Percentiles rank a stretch among this genome's conserved stretches.
These are phyloP conservation scores for Hylaeus volcanicus DNA, from an alignment of 1,140 invertebrate species.

Conservation along the genomic window DNA sequence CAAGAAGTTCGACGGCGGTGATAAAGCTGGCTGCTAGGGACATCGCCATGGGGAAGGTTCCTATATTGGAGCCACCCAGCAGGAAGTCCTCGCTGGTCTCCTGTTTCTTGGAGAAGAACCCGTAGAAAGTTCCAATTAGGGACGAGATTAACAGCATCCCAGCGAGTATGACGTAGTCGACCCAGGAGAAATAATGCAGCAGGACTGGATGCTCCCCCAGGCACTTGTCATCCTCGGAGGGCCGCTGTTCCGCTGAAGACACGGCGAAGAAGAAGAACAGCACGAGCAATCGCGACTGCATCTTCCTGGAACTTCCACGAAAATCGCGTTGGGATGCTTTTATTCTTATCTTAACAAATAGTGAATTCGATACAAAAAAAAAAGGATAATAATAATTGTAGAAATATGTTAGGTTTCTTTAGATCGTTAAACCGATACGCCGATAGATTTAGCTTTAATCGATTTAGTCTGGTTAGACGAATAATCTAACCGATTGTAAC, in stretches of 20 bases:
- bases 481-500: not conserved
- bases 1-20: slow-evolving; percentile 87
- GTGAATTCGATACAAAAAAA: too few relatives aligned
- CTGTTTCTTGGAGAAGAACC: slow-evolving; percentile 87
- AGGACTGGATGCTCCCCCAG: slow-evolving; percentile 61
- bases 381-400: too few relatives aligned
- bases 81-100: slow-evolving; percentile 89
- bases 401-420: too few relatives aligned
- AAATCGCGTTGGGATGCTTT: not conserved
- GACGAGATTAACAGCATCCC: slow-evolving; percentile 87
- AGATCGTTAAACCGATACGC: too few relatives aligned
- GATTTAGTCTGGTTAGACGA: not conserved
- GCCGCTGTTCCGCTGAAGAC: slow-evolving; percentile 74
- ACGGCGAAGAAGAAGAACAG: slow-evolving; percentile 71
- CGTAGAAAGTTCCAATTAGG: slow-evolving; percentile 91
- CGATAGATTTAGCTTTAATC: not conserved
- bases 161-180: slow-evolving; percentile 87
- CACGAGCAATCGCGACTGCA: slow-evolving; percentile 70
- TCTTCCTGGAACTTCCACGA: slow-evolving; percentile 53
- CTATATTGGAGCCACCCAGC: slow-evolving; percentile 87
- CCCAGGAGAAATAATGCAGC: slow-evolving; percentile 82
- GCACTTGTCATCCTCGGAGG: slow-evolving; percentile 52
- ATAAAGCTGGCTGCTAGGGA: slow-evolving; percentile 89
- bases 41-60: slow-evolving; percentile 89
- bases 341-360: too few relatives aligned